Evolutionary conservation across 2,113 vertebrate species (phyloP).

Genomic region (Clarias batrachus): DNA sequence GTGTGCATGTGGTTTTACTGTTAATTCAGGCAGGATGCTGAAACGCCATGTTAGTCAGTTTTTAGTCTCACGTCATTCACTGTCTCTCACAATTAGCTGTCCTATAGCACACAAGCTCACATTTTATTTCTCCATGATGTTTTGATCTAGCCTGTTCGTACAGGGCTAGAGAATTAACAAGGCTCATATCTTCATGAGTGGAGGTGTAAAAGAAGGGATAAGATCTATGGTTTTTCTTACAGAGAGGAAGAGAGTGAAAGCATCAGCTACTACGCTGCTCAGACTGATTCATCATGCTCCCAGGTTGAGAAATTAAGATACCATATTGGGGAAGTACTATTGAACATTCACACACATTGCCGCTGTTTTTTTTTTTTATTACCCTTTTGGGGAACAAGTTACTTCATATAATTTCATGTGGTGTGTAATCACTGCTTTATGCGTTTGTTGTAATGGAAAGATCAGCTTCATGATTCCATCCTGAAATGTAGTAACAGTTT

Average conservation of each 20-base stretch:
- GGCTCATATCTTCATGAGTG: background rate
- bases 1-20: background rate
- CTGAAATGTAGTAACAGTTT: background rate
- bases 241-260: background rate
- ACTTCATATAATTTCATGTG: background rate
- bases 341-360: background rate
- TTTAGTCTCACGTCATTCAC: background rate
- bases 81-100: background rate
- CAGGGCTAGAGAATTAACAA: background rate
- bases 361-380: background rate
- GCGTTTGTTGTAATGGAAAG: background rate
- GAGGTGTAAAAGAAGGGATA: conserved; percentile 3
- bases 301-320: background rate
- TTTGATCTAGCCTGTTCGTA: background rate
- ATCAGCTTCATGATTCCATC: background rate
- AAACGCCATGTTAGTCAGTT: background rate
- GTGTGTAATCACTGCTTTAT: background rate
- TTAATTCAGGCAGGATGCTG: background rate
- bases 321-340: background rate
- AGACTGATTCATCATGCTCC: background rate
- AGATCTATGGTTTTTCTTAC: background rate
- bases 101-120: background rate
- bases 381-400: background rate
- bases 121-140: background rate
- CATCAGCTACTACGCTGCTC: background rate